A percentile compares a stretch with the other conserved stretches of the same genome.
phyloP scores from a whole-genome alignment of 2,113 vertebrate genomes.

The Rhipidura dahli region DNA sequence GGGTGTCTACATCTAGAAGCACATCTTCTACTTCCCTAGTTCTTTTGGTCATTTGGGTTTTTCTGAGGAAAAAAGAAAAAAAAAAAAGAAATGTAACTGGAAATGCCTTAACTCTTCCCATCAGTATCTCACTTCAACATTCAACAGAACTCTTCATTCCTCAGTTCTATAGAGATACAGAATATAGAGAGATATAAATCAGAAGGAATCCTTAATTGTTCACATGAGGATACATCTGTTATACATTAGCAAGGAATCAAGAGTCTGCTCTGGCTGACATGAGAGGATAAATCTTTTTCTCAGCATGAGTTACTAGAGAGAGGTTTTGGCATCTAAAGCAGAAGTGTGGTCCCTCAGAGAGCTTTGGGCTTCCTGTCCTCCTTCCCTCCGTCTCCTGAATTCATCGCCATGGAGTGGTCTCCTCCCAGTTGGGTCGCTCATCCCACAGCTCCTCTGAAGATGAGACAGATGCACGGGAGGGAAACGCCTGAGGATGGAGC shows the following conservation, averaged over 20 bases:
- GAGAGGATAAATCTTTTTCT: neutral
- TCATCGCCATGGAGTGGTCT: neutral
- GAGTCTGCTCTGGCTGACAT: neutral
- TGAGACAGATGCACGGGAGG: neutral
- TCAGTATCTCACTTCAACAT: neutral
- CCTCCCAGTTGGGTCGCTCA: neutral
- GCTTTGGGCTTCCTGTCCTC: neutral
- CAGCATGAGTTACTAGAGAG: neutral
- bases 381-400: neutral
- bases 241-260: neutral
- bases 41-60: neutral
- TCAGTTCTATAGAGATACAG: neutral
- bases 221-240: neutral
- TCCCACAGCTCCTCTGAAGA: neutral
- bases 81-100: neutral
- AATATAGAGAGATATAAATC: neutral
- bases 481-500: neutral
- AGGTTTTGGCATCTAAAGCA: neutral
- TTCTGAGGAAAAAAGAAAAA: neutral
- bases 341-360: neutral
- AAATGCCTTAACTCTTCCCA: neutral
- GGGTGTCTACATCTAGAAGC: neutral
- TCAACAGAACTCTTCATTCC: neutral
- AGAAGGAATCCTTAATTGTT: neutral
- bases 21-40: neutral